Evolutionary conservation across 1,140 invertebrate species (phyloP).

Genomic region (Pentalonia nigronervosa): DNA sequence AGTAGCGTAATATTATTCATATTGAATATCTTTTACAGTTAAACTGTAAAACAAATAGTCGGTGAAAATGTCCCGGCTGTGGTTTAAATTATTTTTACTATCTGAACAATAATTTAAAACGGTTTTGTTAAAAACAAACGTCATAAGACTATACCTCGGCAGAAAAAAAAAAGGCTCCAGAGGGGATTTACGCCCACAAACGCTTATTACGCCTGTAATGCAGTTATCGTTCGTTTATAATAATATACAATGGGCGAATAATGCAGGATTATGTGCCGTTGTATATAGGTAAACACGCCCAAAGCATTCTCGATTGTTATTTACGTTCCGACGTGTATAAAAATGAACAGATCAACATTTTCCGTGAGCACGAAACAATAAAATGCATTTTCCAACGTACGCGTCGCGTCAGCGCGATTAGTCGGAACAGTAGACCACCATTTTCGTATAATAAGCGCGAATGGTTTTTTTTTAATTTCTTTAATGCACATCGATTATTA

Average conservation of each 20-base stretch:
- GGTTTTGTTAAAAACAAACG: neutral
- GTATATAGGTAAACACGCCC: neutral
- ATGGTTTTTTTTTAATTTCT: neutral
- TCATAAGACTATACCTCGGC: neutral
- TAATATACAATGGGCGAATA: neutral
- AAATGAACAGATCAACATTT: constrained; percentile 14
- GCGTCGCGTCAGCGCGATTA: constrained; percentile 21
- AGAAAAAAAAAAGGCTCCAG: neutral
- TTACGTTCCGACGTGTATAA: neutral
- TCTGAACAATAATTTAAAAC: neutral
- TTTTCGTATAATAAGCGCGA: neutral
- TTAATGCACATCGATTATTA: neutral
- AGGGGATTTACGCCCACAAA: neutral
- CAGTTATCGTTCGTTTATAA: constrained; percentile 9
- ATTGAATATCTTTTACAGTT: too few relatives aligned
- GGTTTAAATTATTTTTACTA: neutral
- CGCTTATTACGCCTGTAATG: neutral
- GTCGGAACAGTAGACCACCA: neutral
- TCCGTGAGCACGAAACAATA: neutral
- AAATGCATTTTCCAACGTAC: constrained; percentile 21
- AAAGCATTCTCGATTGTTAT: neutral
- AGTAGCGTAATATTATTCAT: neutral
- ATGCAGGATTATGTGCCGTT: neutral
- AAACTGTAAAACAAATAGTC: neutral
- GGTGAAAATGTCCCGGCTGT: neutral